phyloP scores from a whole-genome alignment of 2,113 vertebrate species.

The Leiothrix lutea region DNA sequence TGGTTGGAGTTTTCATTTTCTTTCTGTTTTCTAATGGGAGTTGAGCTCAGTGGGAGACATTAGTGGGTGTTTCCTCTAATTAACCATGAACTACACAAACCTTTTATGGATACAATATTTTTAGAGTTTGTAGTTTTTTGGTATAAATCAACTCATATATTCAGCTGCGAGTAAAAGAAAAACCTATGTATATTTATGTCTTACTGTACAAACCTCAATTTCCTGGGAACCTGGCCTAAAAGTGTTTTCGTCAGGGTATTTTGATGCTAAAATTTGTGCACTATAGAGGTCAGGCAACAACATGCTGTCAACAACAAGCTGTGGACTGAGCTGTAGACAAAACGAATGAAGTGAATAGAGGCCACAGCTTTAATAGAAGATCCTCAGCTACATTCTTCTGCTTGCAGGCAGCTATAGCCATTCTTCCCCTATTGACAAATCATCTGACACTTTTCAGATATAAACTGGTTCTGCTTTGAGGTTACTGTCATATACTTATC shows the following conservation, averaged over 20 bases:
- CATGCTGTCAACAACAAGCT: neutral
- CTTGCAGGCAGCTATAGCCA: neutral
- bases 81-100: neutral
- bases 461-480: neutral
- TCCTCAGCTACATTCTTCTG: neutral
- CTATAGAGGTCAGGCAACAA: neutral
- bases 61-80: neutral
- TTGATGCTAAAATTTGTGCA: neutral
- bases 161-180: neutral
- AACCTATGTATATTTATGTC: neutral
- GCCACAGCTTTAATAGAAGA: neutral
- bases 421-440: neutral
- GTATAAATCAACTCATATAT: neutral
- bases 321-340: neutral
- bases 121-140: neutral
- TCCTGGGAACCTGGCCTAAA: neutral
- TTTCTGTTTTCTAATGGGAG: neutral
- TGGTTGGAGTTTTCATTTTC: neutral
- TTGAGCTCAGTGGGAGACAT: neutral
- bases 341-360: neutral
- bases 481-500: neutral
- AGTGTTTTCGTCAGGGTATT: neutral
- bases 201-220: neutral
- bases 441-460: neutral
- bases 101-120: neutral